Base-by-base conservation (phyloP, 1,140 invertebrate genomes). In the Drosophila oshimai region DNA sequence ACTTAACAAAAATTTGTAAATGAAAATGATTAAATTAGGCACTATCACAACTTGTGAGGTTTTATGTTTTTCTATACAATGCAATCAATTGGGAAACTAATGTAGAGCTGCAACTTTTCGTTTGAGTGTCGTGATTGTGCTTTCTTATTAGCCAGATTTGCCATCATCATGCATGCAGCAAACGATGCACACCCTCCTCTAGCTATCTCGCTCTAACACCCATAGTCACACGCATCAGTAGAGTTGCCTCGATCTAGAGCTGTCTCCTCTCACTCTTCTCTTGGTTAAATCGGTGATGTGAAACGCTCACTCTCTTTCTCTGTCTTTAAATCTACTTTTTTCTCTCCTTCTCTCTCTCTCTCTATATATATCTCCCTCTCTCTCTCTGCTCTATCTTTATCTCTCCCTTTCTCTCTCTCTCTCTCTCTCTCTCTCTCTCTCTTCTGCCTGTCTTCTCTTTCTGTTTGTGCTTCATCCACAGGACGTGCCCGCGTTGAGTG, bases 381-480 rank as follows among this genome's bases (percentile, higher is more conserved):
- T 67, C 28, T 70, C 6, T 55, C 17, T 64, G 26, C 10, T 46
- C 49, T 49, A 24, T 58, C 62, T 46, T 12, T 64, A 20, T 77
- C 22, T 72, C 17, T 76, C 18, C 46, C 36, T 54, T 22, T 73
- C 55, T 81, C 24, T 81, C 18, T 67, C 6, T 61, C 29, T 60
- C 9, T 73, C 26, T 67, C 37, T 73, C 20, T 73, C 28, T 69
- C 24, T 75, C 77, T 81, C 17, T 73, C 46, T 65, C 34, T 64
- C 41, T 54, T 49, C 54, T 74, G 29, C 42, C 28, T 61, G 67
- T 68, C 46, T 77, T 73, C 45, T 79, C 50, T 83, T 65, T 69
- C 62, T 87, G 58, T 73, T 71, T 88, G 65, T 88, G 74, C 65
- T 45, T 86, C 74, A 73, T 84, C 75, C 76, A 76, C 89, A 90